Evolutionary conservation across 2,888 invertebrate species (phyloP), one percentile per base, ranked within the genome.

Genomic region (Cataglyphis livida): DNA sequence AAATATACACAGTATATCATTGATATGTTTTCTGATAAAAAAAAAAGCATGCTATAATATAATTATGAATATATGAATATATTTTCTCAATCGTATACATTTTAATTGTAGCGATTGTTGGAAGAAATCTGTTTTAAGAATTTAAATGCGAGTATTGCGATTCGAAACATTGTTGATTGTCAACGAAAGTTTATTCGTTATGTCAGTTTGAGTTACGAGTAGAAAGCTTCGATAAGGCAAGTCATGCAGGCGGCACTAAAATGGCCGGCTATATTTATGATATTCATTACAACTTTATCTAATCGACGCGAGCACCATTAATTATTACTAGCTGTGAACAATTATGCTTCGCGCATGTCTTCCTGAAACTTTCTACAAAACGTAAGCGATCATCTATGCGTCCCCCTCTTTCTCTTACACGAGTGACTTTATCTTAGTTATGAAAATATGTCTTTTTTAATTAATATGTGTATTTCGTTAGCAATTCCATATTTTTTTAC

Each of bases 291-390:
- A 84, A 85, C 74, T 89, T 85, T 90, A 90, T 92, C 91, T 91
- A 92, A 92, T 92, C 92, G 89, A 74, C 87, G 83, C 71, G 76
- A 81, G 84, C 84, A 88, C 87, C 86, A 90, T 92, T 91, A 92
- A 92, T 92, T 92, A 91, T 91, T 90, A 84, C 87, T 88, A 89
- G 89, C 91, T 87, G 84, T 74, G 87, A 91, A 92, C 92, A 92
- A 92, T 91, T 92, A 92, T 82, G 84, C 71, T 86, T 84, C 76
- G 87, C 84, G 87, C 86, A 66, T 82, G 84, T 87, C 86, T 87
- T 88, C 85, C 88, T 84, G 84, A 84, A 86, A 88, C 87, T 90
- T 90, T 89, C 88, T 84, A 86, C 68, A 21, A 15, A 62, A 64
- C 81, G 38, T 62, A 75, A 81, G 81, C 35, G 18, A 25, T 15